Percentiles rank a stretch among this genome's conserved stretches.
Evolutionary conservation across 2,797 vertebrate genomes (phyloP).

Genomic region (Scolopax rusticola): DNA sequence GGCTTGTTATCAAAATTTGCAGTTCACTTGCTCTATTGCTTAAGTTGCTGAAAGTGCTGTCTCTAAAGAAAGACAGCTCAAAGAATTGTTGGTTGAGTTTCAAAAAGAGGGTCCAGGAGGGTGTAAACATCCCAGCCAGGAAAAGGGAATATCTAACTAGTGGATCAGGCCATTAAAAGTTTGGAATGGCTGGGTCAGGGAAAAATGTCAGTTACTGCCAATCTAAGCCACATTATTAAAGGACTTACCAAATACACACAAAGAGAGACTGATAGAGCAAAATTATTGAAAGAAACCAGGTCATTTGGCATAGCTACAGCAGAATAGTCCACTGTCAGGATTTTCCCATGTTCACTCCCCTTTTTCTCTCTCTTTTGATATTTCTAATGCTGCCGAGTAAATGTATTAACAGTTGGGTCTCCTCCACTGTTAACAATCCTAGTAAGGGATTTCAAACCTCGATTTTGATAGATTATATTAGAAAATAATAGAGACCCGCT

Average conservation of each 20-base stretch:
- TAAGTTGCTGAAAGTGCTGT: neutral
- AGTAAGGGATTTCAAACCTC: neutral
- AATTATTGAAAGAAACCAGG: neutral
- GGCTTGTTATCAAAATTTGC: neutral
- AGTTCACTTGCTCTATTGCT: neutral
- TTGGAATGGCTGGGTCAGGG: neutral
- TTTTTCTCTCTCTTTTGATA: neutral
- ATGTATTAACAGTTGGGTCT: neutral
- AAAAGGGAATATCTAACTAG: neutral
- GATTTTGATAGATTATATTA: neutral
- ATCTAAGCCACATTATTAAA: neutral
- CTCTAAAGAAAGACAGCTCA: neutral
- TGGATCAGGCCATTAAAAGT: neutral
- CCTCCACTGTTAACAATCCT: neutral
- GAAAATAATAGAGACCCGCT: neutral
- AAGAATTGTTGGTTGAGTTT: neutral
- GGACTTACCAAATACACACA: neutral
- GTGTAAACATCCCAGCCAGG: neutral
- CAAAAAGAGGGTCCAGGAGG: neutral
- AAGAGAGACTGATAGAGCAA: neutral
- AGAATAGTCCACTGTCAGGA: neutral
- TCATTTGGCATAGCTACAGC: neutral
- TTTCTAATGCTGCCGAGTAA: neutral
- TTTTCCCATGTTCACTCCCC: neutral
- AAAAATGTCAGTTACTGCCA: neutral